Evolutionary conservation across 2,888 invertebrate species (phyloP).

Genomic region (Leucophenga maculata): DNA sequence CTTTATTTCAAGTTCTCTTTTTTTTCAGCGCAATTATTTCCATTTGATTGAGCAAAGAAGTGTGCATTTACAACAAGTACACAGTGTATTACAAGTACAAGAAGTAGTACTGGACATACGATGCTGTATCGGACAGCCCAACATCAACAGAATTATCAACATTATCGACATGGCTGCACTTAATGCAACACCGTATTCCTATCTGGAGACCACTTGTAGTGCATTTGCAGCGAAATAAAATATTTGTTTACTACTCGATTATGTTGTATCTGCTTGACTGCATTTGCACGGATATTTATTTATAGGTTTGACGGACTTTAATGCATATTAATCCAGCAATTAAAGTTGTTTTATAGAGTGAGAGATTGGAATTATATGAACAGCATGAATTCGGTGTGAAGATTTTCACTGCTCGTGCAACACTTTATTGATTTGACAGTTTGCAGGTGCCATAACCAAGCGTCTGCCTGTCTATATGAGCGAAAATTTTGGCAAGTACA

Average conservation of each 20-base stretch:
- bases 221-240: constrained; percentile 49
- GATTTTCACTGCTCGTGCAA: too few relatives aligned
- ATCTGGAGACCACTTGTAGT: constrained; percentile 48
- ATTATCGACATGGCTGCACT: constrained; percentile 20
- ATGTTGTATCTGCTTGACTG: constrained; percentile 20
- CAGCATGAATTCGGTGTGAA: too few relatives aligned
- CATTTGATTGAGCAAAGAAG: constrained; percentile 69
- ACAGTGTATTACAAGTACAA: constrained; percentile 44
- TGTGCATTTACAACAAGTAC: constrained; percentile 47
- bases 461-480: too few relatives aligned
- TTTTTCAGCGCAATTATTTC: constrained; percentile 57
- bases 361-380: too few relatives aligned
- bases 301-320: not conserved
- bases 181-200: not conserved
- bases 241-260: constrained; percentile 38
- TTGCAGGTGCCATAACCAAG: too few relatives aligned
- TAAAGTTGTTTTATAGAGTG: too few relatives aligned
- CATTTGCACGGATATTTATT: not conserved
- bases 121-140: too few relatives aligned
- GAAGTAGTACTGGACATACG: constrained; percentile 44
- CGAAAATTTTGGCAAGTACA: too few relatives aligned
- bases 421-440: too few relatives aligned
- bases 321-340: too few relatives aligned
- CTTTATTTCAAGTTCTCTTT: not conserved
- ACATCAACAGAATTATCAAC: constrained; percentile 6